These are phyloP conservation scores for Candoia aspera DNA, from an alignment of 2,113 vertebrate genomes.

Conservation along the genomic window DNA sequence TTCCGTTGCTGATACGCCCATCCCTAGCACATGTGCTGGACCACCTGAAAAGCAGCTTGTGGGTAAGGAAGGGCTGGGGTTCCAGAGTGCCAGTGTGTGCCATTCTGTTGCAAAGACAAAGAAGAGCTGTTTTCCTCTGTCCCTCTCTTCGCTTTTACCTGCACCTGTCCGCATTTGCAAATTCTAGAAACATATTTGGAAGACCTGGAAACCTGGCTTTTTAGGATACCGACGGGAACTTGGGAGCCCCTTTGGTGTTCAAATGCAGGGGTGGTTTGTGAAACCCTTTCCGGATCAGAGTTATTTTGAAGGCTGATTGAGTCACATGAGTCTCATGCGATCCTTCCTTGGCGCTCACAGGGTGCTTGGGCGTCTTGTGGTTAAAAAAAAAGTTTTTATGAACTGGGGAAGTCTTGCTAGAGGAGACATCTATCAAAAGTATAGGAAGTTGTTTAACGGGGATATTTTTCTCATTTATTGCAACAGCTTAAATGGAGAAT, in stretches of 20 bases:
- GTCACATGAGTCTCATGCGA: slow-evolving; percentile 2
- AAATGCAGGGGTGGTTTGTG: neutral
- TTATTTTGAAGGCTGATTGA: neutral
- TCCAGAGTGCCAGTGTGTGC: neutral
- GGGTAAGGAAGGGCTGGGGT: no score
- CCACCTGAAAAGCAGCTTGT: no score
- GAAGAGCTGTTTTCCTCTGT: neutral
- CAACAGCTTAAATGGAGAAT: neutral
- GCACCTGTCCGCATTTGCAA: no score
- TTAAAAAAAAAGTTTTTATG: neutral
- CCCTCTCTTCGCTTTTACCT: neutral
- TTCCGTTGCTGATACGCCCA: no score
- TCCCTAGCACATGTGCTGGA: no score
- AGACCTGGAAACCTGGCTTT: neutral
- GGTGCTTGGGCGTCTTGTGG: neutral
- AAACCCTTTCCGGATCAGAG: neutral
- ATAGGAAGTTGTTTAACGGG: no score
- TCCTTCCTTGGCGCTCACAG: neutral
- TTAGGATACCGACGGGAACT: neutral
- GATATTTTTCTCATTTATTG: neutral
- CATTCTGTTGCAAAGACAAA: neutral
- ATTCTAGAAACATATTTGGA: neutral
- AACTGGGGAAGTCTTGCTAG: neutral
- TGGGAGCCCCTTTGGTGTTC: no score
- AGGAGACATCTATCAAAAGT: neutral